phyloP scores from a whole-genome alignment of 2,797 vertebrate species.

The Sus cebifrons region DNA sequence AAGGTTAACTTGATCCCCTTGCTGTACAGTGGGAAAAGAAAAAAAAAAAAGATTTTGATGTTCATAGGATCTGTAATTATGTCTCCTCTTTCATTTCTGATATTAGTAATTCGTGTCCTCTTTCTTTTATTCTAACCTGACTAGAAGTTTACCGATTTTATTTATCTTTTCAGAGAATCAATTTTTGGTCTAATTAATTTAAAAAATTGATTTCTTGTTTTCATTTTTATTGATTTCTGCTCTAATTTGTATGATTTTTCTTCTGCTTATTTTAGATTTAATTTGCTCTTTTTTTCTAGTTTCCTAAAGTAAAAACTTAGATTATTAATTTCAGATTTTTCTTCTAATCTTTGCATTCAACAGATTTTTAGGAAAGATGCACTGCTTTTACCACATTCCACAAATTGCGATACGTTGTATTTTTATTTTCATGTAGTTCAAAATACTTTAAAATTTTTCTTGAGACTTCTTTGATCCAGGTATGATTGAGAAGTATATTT shows the following conservation, averaged over 20 bases:
- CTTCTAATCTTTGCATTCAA: neutral
- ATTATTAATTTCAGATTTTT: neutral
- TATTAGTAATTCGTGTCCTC: neutral
- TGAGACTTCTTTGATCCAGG: neutral
- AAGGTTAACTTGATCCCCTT: too few species aligned
- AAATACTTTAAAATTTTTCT: conserved; percentile 32
- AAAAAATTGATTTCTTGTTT: neutral
- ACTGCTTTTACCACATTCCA: neutral
- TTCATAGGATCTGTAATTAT: neutral
- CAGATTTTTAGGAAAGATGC: neutral
- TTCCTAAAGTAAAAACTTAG: neutral
- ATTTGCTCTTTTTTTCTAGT: conserved; percentile 18
- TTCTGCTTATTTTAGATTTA: neutral
- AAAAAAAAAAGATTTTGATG: neutral
- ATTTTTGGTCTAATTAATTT: neutral
- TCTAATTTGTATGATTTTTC: neutral
- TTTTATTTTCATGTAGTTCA: neutral
- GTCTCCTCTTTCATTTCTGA: neutral
- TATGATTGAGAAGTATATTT: conserved; percentile 1
- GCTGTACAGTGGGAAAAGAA: too few species aligned
- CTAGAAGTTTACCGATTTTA: neutral
- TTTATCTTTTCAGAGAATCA: conserved; percentile 10
- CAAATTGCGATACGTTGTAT: neutral
- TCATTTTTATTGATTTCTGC: neutral
- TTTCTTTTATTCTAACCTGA: neutral